Percentiles rank a stretch among this genome's conserved stretches.
Conservation (phyloP, 2,888 invertebrate species). For the Heterodera filipjevi region DNA sequence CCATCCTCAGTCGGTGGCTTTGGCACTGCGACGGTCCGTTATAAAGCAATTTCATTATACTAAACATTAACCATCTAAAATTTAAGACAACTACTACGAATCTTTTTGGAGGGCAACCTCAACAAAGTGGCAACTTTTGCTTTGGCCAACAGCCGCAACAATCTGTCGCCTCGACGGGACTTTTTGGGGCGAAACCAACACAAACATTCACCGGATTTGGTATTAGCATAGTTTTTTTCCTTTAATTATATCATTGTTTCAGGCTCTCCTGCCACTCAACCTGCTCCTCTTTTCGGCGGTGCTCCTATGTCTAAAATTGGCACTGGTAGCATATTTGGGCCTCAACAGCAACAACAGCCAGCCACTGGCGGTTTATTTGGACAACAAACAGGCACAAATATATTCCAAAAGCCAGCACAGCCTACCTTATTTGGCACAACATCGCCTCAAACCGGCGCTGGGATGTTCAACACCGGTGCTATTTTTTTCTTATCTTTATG, state of each 20-base stretch:
- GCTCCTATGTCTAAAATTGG: constrained; percentile 29
- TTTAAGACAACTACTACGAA: constrained; percentile 40
- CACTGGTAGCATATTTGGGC: constrained; percentile 50
- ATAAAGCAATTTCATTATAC: not conserved
- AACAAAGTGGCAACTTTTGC: constrained; percentile 27
- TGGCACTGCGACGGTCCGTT: constrained; percentile 30
- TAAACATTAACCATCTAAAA: no score
- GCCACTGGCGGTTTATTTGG: constrained; percentile 29
- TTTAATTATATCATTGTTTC: not conserved
- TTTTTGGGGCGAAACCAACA: constrained; percentile 46
- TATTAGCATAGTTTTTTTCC: not conserved
- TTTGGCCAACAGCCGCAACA: constrained; percentile 35
- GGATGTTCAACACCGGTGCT: constrained; percentile 33
- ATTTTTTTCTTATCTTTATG: not conserved
- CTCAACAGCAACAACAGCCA: constrained; percentile 41
- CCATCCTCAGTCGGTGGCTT: constrained; percentile 14
- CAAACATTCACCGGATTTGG: constrained; percentile 15
- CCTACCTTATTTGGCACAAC: constrained; percentile 37
- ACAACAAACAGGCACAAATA: constrained; percentile 26
- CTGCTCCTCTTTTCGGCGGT: constrained; percentile 12
- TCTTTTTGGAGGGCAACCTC: constrained; percentile 43
- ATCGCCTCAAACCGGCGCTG: constrained; percentile 1
- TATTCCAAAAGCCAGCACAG: constrained; percentile 34
- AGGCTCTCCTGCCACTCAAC: not conserved
- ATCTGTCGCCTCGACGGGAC: constrained; percentile 31